Percentiles rank a stretch among this genome's conserved stretches.
phyloP scores from a whole-genome alignment of 2,113 vertebrate species.

The Myrmecobius fasciatus region DNA sequence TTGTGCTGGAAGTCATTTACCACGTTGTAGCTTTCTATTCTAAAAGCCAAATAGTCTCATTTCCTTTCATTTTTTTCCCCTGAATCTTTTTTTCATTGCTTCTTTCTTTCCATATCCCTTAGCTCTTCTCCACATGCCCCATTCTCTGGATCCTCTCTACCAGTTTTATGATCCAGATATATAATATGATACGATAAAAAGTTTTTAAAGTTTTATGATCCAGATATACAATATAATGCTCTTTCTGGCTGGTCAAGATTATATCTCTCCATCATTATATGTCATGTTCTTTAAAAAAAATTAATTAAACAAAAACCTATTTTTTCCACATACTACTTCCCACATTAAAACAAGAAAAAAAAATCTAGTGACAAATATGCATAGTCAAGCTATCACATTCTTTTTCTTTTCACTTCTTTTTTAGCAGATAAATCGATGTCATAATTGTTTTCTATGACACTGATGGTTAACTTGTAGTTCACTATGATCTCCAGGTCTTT shows the following conservation, averaged over 20 bases:
- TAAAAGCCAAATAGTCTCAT: not conserved
- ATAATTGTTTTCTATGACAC: not conserved
- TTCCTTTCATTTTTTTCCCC: not conserved
- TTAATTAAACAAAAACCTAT: not conserved
- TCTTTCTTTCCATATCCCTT: not conserved
- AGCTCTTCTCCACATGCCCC: not conserved
- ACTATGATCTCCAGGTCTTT: not conserved
- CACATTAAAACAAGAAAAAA: not conserved
- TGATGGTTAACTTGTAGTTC: not conserved
- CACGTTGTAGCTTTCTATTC: not conserved
- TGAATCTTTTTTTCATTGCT: not conserved
- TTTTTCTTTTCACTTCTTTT: not conserved
- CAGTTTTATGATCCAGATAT: not conserved
- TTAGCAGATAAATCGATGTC: not conserved
- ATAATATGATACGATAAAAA: not conserved
- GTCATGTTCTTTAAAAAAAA: not conserved
- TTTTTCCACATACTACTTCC: not conserved
- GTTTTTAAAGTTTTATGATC: not conserved
- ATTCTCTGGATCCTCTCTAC: not conserved
- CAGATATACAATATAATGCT: not conserved
- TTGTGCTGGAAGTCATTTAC: not conserved
- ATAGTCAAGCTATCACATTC: not conserved
- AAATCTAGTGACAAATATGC: not conserved
- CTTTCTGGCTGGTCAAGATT: not conserved
- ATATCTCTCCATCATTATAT: not conserved